Percentiles rank a stretch among this genome's conserved stretches.
Conservation (phyloP, 2,888 invertebrate species). For the Dastarcus helophoroides region DNA sequence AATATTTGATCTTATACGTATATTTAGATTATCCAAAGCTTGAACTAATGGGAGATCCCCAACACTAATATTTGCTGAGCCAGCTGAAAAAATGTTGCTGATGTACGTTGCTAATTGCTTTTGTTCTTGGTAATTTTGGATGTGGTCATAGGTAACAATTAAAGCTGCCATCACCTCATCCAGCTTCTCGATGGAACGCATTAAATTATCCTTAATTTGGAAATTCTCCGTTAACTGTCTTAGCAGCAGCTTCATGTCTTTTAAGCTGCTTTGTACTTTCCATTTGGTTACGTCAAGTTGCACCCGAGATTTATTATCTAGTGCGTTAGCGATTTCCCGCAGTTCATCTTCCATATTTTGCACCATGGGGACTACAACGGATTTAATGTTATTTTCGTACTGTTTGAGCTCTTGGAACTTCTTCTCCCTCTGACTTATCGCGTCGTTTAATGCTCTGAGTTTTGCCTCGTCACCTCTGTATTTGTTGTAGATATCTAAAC, state of each 20-base stretch:
- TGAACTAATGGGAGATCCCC: background rate
- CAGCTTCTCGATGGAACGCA: background rate
- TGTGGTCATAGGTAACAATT: background rate
- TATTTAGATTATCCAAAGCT: background rate
- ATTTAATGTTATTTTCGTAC: background rate
- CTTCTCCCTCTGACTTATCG: background rate
- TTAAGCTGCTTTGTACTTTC: background rate
- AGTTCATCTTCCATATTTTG: conserved; percentile 1
- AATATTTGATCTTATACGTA: background rate
- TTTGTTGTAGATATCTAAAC: conserved; percentile 1
- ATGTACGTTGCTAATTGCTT: conserved; percentile 2
- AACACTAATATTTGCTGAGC: background rate
- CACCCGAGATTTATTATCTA: background rate
- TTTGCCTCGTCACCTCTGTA: background rate
- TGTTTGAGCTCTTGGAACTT: conserved; percentile 1
- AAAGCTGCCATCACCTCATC: background rate
- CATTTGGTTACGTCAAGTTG: background rate
- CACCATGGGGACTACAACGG: background rate
- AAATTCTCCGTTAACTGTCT: background rate
- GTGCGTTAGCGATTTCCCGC: background rate
- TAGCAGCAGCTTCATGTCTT: background rate
- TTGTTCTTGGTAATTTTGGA: background rate
- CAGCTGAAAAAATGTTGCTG: background rate
- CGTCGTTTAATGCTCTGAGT: background rate
- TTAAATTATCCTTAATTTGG: background rate